phyloP scores from a whole-genome alignment of 2,888 invertebrate species.

The Volucella bombylans region DNA sequence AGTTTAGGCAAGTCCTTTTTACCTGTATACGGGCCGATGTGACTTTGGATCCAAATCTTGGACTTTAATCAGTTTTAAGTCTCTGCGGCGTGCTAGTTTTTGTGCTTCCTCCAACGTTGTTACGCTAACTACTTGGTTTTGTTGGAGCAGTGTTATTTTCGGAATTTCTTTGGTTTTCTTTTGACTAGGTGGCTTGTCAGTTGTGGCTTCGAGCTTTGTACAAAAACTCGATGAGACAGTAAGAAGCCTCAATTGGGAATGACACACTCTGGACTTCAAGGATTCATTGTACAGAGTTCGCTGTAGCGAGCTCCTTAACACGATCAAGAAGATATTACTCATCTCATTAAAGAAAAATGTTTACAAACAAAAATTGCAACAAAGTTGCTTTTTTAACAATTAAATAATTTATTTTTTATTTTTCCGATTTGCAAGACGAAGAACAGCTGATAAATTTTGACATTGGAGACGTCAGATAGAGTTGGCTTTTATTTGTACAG shows the following conservation, averaged over 20 bases:
- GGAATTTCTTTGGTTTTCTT: slow-evolving; percentile 69
- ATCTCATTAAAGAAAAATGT: slow-evolving; percentile 36
- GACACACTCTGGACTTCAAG: not conserved
- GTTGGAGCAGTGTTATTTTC: slow-evolving; percentile 87
- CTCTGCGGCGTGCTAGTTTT: slow-evolving; percentile 86
- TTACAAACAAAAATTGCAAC: not conserved
- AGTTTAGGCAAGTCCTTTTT: not conserved
- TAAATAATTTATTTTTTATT: slow-evolving; percentile 44
- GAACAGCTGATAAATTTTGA: slow-evolving; percentile 42
- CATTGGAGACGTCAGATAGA: slow-evolving; percentile 23
- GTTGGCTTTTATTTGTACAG: not conserved
- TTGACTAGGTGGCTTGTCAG: slow-evolving; percentile 16
- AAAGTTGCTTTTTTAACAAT: not conserved
- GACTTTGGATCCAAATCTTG: slow-evolving; percentile 87
- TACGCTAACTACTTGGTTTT: slow-evolving; percentile 85
- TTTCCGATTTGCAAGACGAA: slow-evolving; percentile 12
- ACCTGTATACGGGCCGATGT: slow-evolving; percentile 87
- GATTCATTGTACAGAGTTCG: slow-evolving; percentile 33
- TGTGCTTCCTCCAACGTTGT: slow-evolving; percentile 87
- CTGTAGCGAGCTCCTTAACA: slow-evolving; percentile 38
- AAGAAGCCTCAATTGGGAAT: not conserved
- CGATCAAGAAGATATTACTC: slow-evolving; percentile 45
- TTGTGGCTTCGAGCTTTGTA: slow-evolving; percentile 14
- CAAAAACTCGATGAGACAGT: slow-evolving; percentile 9
- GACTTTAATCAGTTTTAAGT: slow-evolving; percentile 87